Percentiles rank a stretch among this genome's conserved stretches.
Evolutionary conservation across 2,113 vertebrate genomes (phyloP).

Genomic region (Crotalus viridis): DNA sequence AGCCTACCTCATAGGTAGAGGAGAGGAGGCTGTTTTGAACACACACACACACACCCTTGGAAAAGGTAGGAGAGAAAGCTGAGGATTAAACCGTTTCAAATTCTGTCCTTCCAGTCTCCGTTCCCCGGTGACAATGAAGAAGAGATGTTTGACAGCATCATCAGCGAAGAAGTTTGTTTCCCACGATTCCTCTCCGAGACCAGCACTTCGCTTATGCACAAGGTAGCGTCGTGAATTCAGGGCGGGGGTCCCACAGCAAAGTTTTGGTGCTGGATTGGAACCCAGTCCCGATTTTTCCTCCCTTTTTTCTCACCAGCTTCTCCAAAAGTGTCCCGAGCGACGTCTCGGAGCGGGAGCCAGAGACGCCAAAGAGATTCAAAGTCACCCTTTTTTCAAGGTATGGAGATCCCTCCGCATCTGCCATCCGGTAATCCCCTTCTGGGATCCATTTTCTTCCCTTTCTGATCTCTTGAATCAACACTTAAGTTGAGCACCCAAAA

Average conservation of each 20-base stretch:
- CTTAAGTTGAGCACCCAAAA: not conserved
- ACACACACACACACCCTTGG: not conserved
- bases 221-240: constrained; percentile 70
- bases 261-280: not conserved
- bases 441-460: not conserved
- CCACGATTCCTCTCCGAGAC: constrained; percentile 82
- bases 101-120: constrained; percentile 71
- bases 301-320: constrained; percentile 72
- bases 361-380: constrained; percentile 90
- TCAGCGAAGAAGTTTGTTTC: constrained; percentile 86
- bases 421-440: not conserved
- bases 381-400: constrained; percentile 89
- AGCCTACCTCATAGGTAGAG: not conserved
- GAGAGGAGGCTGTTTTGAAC: not conserved
- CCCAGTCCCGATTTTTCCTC: not conserved
- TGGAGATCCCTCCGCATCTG: not conserved
- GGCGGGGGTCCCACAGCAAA: not conserved
- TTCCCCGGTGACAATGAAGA: constrained; percentile 97
- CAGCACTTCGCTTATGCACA: constrained; percentile 82
- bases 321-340: constrained; percentile 87
- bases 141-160: constrained; percentile 96
- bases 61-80: not conserved
- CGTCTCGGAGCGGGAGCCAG: constrained; percentile 84
- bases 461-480: not conserved
- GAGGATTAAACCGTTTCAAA: not conserved